Conservation (phyloP, 2,888 invertebrate species). For the Hydroisotoma schaefferi region DNA sequence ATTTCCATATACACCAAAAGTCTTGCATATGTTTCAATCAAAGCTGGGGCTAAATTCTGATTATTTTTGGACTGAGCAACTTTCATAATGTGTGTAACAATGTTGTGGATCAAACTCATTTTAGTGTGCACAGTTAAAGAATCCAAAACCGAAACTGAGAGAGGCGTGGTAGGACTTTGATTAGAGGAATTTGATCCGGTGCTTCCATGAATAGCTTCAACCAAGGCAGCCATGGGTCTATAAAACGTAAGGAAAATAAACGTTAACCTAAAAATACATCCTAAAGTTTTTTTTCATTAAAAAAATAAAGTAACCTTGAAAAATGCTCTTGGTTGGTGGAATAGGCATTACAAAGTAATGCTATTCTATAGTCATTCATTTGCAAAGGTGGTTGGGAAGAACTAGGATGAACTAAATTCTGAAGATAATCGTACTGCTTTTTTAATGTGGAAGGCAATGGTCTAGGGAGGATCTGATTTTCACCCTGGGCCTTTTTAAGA, state of each 20-base stretch:
- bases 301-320: conserved; percentile 53
- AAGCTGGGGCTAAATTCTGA: conserved; percentile 75
- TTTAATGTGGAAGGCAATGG: conserved; percentile 77
- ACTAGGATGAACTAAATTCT: conserved; percentile 41
- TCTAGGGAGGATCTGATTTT: conserved; percentile 69
- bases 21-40: conserved; percentile 92
- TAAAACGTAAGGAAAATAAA: conserved; percentile 8
- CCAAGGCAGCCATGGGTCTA: conserved; percentile 85
- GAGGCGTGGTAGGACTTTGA: conserved; percentile 73
- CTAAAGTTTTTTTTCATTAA: neutral
- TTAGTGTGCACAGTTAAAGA: conserved; percentile 93
- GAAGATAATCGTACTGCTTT: conserved; percentile 71
- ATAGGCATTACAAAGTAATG: conserved; percentile 90
- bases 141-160: conserved; percentile 88
- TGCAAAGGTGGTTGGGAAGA: conserved; percentile 57
- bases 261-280: neutral
- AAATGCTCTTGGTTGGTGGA: conserved; percentile 90
- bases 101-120: conserved; percentile 83
- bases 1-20: conserved; percentile 93
- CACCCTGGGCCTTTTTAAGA: conserved; percentile 85
- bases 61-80: conserved; percentile 81
- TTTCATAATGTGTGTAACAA: conserved; percentile 85
- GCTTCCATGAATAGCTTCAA: conserved; percentile 74
- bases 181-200: conserved; percentile 9
- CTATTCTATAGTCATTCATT: conserved; percentile 85